A percentile compares a stretch with the other conserved stretches of the same genome.
Conservation (phyloP, 2,113 vertebrate species). For the Podarcis raffonei region DNA sequence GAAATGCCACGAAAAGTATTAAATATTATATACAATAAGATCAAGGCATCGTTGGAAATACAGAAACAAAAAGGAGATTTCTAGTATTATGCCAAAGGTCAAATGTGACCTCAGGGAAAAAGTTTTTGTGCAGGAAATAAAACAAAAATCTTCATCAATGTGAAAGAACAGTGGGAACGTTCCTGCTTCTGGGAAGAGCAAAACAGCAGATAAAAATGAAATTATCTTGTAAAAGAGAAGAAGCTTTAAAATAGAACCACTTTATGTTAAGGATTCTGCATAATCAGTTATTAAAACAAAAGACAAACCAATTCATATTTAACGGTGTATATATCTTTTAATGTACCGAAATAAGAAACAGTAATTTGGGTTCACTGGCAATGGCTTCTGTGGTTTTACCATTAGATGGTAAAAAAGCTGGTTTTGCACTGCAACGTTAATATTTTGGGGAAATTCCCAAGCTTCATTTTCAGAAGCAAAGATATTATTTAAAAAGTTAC, state of each 20-base stretch:
- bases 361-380: constrained; percentile 61
- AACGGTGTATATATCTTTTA: constrained; percentile 40
- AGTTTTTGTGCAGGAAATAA: not conserved
- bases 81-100: not conserved
- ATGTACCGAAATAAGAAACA: constrained; percentile 52
- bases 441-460: constrained; percentile 63
- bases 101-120: not conserved
- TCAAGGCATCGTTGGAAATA: not conserved
- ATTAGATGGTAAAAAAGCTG: constrained; percentile 73
- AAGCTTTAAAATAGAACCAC: not conserved
- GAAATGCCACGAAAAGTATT: not conserved
- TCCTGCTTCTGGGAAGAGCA: not conserved
- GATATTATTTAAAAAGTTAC: constrained; percentile 55
- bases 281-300: not conserved
- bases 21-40: not conserved
- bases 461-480: constrained; percentile 66
- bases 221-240: not conserved
- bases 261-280: not conserved
- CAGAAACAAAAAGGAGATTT: not conserved
- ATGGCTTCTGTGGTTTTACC: constrained; percentile 73
- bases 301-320: constrained; percentile 28
- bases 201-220: not conserved
- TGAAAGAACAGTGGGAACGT: not conserved
- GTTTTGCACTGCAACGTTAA: constrained; percentile 47
- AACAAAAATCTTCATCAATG: not conserved